Evolutionary conservation across 2,888 invertebrate genomes (phyloP), one percentile per base, ranked within the genome.

Genomic region (Leptinotarsa peninsularis): DNA sequence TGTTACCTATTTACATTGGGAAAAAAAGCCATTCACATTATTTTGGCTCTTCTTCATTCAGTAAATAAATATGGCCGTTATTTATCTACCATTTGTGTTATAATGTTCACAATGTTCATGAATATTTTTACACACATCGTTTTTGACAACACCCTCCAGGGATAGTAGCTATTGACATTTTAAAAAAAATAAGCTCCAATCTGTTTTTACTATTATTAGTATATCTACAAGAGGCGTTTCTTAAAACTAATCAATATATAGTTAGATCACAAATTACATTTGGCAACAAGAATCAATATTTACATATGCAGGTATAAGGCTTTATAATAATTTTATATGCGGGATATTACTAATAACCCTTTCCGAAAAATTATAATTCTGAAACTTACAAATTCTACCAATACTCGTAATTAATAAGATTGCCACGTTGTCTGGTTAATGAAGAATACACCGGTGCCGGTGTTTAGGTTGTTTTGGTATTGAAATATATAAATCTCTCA

Each of bases 51-150:
- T 68, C 68, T 69, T 68, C 21, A 49, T 60, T 68, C 50, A 69
- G 84, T 84, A 83, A 83, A 84, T 82, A 83, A 84, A 82, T 82
- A 82, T 83, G 83, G 84, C 84, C 83, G 84, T 50, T 73, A 79
- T 83, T 84, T 81, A 84, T 84, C 83, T 82, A 84, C 83, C 80
- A 78, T 23, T 58, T 10, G 52, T 54, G 7, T 15, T 13, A 27
- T 60, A 4, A 15, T 17, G 14, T 33, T 27, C 27, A 33, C 13
- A 23, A 33, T 63, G 15, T 58, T 17, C 27, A n/a, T 63, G 14
- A 33, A 3, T 33, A 60, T 27, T 14, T 23, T 60, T 2, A 23
- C 15, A 60, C 5, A 52, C n/a, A 52, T 52, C 7, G 15, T 52
- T 52, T 52, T 52, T 14, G n/a, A 52, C 52, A 52, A 52, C 3